phyloP scores from a whole-genome alignment of 2,113 vertebrate species.

The Halcyon malimbica region DNA sequence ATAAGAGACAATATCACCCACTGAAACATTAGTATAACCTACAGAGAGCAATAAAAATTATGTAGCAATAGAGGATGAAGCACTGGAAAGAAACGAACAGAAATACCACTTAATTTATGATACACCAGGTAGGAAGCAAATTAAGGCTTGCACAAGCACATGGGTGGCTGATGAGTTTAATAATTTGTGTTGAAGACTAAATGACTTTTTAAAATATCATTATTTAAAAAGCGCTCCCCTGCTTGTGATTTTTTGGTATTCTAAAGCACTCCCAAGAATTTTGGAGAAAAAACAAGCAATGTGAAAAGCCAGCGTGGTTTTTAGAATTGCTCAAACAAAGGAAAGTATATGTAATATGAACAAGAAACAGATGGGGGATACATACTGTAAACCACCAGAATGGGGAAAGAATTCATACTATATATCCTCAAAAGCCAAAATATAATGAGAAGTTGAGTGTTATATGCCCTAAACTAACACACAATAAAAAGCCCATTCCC shows the following conservation, averaged over 20 bases:
- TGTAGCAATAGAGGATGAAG: background rate
- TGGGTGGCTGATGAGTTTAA: background rate
- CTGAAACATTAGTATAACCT: background rate
- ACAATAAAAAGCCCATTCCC: background rate
- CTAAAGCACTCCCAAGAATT: background rate
- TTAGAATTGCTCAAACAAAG: background rate
- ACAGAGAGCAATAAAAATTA: background rate
- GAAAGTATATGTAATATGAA: background rate
- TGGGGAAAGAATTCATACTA: background rate
- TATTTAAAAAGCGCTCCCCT: constrained; percentile 13
- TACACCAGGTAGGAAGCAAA: background rate
- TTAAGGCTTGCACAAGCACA: background rate
- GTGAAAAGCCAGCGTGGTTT: background rate
- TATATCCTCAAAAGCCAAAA: background rate
- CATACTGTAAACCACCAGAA: background rate
- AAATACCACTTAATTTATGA: background rate
- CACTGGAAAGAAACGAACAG: background rate
- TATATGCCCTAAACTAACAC: background rate
- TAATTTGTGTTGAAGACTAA: background rate
- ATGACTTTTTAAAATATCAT: background rate
- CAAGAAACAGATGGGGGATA: background rate
- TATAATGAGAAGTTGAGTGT: background rate
- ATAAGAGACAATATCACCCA: background rate
- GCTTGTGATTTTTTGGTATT: constrained; percentile 1
- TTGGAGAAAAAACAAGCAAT: background rate